Percentiles rank a stretch among this genome's conserved stretches.
phyloP scores from a whole-genome alignment of 2,888 invertebrate genomes.

The Zygothrica quintamaculata region DNA sequence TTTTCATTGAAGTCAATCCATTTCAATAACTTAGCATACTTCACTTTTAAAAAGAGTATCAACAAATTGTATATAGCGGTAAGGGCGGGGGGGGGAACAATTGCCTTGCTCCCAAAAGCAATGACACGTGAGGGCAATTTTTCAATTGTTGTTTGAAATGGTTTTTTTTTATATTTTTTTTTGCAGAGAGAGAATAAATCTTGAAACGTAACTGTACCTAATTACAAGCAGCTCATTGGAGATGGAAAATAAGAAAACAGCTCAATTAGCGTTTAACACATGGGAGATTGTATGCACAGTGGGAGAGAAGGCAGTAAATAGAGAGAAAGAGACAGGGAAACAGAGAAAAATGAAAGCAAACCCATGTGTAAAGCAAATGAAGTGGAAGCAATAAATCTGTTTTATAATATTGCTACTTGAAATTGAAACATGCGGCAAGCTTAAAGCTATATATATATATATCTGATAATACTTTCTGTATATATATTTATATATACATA shows the following conservation, averaged over 20 bases:
- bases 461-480: too few species aligned
- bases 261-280: slow-evolving; percentile 36
- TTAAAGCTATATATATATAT: too few species aligned
- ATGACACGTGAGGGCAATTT: slow-evolving; percentile 36
- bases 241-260: slow-evolving; percentile 3
- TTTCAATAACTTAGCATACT: too few species aligned
- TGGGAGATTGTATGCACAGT: background rate
- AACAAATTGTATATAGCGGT: slow-evolving; percentile 26
- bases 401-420: too few species aligned
- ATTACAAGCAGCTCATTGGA: slow-evolving; percentile 25
- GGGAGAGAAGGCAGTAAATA: too few species aligned
- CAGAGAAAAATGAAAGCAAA: too few species aligned
- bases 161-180: slow-evolving; percentile 18
- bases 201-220: slow-evolving; percentile 42
- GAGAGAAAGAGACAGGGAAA: too few species aligned
- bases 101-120: slow-evolving; percentile 2
- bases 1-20: too few species aligned
- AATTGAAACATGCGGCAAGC: too few species aligned
- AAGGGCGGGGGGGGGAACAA: slow-evolving; percentile 6
- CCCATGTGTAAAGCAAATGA: slow-evolving; percentile 6
- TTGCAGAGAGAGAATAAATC: slow-evolving; percentile 36
- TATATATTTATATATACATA: too few species aligned
- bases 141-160: slow-evolving; percentile 43
- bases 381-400: slow-evolving; percentile 3
- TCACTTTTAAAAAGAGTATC: background rate